These are phyloP conservation scores for Miichthys miiuy DNA, from an alignment of 2,797 vertebrate genomes.

Conservation along the genomic window DNA sequence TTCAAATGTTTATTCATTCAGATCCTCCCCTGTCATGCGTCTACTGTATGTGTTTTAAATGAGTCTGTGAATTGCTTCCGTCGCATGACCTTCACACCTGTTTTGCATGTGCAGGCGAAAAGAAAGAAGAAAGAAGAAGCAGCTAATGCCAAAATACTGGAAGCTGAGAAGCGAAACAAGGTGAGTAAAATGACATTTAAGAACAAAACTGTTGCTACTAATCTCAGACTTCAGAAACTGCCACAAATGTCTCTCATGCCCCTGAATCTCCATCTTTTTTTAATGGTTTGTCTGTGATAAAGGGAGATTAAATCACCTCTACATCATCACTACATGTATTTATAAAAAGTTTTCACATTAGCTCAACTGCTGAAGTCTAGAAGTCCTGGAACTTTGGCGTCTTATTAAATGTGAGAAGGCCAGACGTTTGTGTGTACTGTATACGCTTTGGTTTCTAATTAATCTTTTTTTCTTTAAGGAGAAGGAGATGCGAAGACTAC, in stretches of 20 bases:
- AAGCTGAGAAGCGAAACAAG: constrained; percentile 96
- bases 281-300: constrained; percentile 5
- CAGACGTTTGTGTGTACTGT: constrained; percentile 23
- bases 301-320: constrained; percentile 17
- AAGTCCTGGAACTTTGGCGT: constrained; percentile 22
- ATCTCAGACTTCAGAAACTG: background rate
- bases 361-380: background rate
- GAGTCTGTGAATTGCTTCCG: constrained; percentile 73
- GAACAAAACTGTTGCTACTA: constrained; percentile 2
- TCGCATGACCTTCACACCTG: constrained; percentile 84
- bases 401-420: constrained; percentile 24
- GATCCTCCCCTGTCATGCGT: constrained; percentile 39
- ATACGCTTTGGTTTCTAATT: constrained; percentile 47
- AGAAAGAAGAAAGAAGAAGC: constrained; percentile 97
- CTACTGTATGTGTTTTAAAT: constrained; percentile 77
- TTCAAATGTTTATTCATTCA: constrained; percentile 11
- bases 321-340: constrained; percentile 2
- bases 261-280: background rate
- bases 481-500: constrained; percentile 93
- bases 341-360: constrained; percentile 19
- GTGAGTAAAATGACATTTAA: constrained; percentile 86
- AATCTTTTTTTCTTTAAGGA: constrained; percentile 86
- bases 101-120: constrained; percentile 92
- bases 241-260: constrained; percentile 1
- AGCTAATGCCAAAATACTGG: constrained; percentile 96